Percentiles rank a stretch among this genome's conserved stretches.
Conservation (phyloP, 2,797 vertebrate genomes). For the Chiroxiphia lanceolata region DNA sequence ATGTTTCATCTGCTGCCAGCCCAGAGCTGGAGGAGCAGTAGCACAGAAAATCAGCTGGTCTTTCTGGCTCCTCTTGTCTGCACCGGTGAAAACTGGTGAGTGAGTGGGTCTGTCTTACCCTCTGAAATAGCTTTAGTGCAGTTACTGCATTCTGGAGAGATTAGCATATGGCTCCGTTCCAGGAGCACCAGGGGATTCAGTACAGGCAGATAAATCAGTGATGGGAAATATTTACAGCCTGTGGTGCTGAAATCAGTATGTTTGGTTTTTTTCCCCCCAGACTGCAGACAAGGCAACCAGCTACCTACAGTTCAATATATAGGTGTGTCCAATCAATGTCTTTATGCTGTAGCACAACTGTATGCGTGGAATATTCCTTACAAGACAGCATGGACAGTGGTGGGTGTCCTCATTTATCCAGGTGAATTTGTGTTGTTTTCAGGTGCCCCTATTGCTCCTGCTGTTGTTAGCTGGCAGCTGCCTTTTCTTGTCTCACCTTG, state of each 20-base stretch:
- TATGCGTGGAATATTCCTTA: not conserved
- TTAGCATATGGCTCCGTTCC: not conserved
- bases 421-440: not conserved
- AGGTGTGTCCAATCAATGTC: not conserved
- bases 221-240: not conserved
- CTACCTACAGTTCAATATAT: not conserved
- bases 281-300: not conserved
- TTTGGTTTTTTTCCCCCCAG: rapidly evolving
- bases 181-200: not conserved
- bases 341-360: not conserved
- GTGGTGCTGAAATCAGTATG: not conserved
- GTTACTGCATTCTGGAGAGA: not conserved
- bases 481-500: not conserved
- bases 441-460: not conserved
- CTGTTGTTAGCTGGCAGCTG: not conserved
- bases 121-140: not conserved
- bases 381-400: not conserved
- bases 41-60: not conserved
- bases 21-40: not conserved
- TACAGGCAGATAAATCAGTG: not conserved
- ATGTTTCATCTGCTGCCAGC: not conserved
- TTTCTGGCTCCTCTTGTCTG: not conserved
- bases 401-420: not conserved
- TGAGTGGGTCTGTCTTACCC: not conserved
- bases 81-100: not conserved